Base-by-base conservation (phyloP, 2,113 vertebrate genomes). In the Tauraco erythrolophus region DNA sequence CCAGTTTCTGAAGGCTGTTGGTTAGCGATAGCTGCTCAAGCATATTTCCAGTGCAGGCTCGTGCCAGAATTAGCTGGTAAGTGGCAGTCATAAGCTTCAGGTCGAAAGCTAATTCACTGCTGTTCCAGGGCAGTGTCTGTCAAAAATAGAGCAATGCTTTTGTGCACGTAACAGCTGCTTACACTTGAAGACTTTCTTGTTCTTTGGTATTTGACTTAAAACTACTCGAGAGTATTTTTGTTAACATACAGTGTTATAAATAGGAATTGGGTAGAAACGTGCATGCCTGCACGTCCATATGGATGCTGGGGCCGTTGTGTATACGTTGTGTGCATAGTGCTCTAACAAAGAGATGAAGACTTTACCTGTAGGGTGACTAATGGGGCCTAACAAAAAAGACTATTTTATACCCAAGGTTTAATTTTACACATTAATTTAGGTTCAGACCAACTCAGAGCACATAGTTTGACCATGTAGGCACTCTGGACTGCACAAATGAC, bases 181-280 rank as follows among this genome's bases (percentile, higher is more conserved):
- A 35, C 74, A n/a, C 62, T 80, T 86, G 86, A 96, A 94, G 92
- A 76, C 68, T 92, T 94, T 71, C 94, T 96, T 94, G 86, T 94
- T 95, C 79, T 92, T 94, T 92, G 93, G 71, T 95, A 88, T 92
- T 97, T 92, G 86, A 50, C 88, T 96, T 88, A 85, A 88, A 96
- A 94, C 60, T 94, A 46, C 76, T 84, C 1, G 2, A 75, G 69
- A 86, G 69, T 84, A 35, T 86, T 96, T 96, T 69, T 76, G 30
- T 85, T 95, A 90, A 83, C 5, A 0, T 82, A 10, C 35, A 54
- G 18, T 80, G 79, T 90, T 96, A 82, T 76, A 82, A 92, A 95
- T 90, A 91, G 83, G 66, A 80, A 54, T 57, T 0, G 9, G 14
- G 54, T 69, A 77, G 79, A 72, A 80, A 43, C 33, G 64, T 85